phyloP scores from a whole-genome alignment of 2,113 vertebrate genomes.

The Neodon shergylaensis region DNA sequence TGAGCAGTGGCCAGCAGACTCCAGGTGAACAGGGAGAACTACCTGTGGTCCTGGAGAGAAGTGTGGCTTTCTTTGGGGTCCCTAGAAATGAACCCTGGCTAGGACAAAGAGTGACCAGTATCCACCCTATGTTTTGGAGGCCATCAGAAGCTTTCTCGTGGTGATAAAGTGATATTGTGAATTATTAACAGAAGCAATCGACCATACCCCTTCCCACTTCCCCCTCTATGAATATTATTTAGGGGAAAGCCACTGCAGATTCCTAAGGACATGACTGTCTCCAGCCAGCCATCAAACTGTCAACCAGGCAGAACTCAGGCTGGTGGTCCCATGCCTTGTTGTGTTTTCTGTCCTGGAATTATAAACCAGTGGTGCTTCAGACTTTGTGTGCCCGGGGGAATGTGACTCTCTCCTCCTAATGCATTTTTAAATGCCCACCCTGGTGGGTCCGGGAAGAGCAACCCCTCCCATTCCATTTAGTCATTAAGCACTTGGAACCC shows the following conservation, averaged over 20 bases:
- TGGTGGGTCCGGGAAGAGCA: background rate
- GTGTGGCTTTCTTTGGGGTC: background rate
- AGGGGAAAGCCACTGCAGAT: background rate
- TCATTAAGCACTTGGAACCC: background rate
- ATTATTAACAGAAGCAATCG: fast-evolving
- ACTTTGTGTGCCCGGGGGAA: background rate
- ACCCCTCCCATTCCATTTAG: conserved; percentile 40
- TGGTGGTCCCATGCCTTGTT: background rate
- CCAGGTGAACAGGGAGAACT: background rate
- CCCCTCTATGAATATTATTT: background rate
- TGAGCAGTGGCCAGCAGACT: background rate
- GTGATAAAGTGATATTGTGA: background rate
- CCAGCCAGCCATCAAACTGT: background rate
- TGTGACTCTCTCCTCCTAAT: conserved; percentile 14
- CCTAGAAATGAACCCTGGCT: background rate
- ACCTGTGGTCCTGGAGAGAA: background rate
- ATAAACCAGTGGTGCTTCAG: conserved; percentile 5
- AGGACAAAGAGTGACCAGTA: background rate
- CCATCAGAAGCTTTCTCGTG: background rate
- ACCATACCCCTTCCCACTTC: background rate
- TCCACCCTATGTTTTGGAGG: background rate
- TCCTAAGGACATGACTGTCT: background rate
- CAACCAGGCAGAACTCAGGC: conserved; percentile 15
- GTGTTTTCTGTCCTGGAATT: conserved; percentile 69
- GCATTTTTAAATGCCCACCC: conserved; percentile 41